Evolutionary conservation across 2,797 vertebrate genomes (phyloP).

Genomic region (Mycteria americana): DNA sequence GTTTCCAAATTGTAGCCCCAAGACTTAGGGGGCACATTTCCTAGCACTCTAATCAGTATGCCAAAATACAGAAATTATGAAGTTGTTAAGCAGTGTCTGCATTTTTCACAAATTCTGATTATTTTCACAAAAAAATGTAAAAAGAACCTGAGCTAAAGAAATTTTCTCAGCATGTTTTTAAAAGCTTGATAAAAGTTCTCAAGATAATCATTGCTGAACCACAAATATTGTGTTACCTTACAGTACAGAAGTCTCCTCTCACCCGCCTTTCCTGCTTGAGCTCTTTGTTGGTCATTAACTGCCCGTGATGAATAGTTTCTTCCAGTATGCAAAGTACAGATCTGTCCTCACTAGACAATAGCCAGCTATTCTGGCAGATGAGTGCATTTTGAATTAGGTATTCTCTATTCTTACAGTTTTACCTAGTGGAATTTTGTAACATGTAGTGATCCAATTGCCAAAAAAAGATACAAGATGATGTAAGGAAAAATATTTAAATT

Average conservation of each 20-base stretch:
- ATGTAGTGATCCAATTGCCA: neutral
- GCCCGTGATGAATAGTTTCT: neutral
- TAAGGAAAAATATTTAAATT: neutral
- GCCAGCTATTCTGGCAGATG: slow-evolving; percentile 20
- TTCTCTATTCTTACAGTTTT: slow-evolving; percentile 19
- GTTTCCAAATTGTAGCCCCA: neutral
- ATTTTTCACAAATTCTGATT: neutral
- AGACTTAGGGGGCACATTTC: neutral
- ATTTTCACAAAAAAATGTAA: rapidly evolving
- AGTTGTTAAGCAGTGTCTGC: neutral
- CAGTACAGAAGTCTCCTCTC: neutral
- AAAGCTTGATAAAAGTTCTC: neutral
- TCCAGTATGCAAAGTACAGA: slow-evolving; percentile 27
- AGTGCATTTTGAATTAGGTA: neutral
- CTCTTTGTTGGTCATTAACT: neutral
- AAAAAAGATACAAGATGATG: neutral
- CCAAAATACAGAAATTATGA: neutral
- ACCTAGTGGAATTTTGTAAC: neutral
- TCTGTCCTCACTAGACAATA: slow-evolving; percentile 35
- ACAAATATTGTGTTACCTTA: neutral
- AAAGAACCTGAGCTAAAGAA: neutral
- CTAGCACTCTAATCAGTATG: neutral
- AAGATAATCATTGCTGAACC: neutral
- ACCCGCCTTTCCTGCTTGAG: neutral
- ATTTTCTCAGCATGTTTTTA: neutral